Evolutionary conservation across 2,888 invertebrate genomes (phyloP).

Genomic region (Bimastos eiseni): DNA sequence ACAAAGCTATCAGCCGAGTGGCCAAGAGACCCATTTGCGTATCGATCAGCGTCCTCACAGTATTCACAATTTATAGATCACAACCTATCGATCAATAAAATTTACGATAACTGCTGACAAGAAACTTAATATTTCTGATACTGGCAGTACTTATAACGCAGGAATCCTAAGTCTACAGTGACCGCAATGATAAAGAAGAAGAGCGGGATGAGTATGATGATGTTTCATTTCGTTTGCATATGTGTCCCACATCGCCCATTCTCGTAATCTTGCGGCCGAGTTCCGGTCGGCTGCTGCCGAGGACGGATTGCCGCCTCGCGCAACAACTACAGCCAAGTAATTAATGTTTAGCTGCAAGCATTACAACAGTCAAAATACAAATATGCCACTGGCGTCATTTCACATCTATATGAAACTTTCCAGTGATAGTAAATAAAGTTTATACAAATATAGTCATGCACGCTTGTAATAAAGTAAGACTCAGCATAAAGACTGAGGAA

Average conservation of each 20-base stretch:
- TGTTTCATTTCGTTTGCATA: background rate
- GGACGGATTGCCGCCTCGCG: background rate
- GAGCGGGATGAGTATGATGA: background rate
- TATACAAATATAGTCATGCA: background rate
- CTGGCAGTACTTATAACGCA: background rate
- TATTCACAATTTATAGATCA: slow-evolving; percentile 13
- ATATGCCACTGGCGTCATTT: background rate
- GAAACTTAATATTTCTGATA: background rate
- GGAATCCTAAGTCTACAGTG: background rate
- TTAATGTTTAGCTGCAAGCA: background rate
- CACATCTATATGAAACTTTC: background rate
- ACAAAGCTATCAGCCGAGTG: background rate
- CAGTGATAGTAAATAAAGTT: no score
- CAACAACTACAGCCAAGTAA: background rate
- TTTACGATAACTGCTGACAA: background rate
- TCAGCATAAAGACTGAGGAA: background rate
- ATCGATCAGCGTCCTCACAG: background rate
- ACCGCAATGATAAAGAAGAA: background rate
- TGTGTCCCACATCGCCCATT: slow-evolving; percentile 7
- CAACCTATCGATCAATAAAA: slow-evolving; percentile 3
- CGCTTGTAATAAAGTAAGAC: background rate
- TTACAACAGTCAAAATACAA: background rate
- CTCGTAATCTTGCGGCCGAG: background rate
- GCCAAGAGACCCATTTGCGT: background rate
- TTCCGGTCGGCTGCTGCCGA: background rate